Conservation (phyloP, 2,797 vertebrate species). For the Gymnopithys bicolor region DNA sequence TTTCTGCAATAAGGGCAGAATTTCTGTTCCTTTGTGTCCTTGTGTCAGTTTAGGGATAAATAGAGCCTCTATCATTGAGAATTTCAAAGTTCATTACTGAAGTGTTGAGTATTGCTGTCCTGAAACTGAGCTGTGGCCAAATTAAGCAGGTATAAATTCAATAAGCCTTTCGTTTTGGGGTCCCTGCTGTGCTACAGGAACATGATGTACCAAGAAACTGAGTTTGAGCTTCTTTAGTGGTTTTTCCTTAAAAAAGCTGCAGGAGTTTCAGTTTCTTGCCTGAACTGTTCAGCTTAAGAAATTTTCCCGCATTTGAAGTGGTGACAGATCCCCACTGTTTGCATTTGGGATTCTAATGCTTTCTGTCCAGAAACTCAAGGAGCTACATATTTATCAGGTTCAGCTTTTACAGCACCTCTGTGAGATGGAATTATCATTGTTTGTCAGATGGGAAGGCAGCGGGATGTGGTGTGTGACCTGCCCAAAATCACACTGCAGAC, state of each 20-base stretch:
- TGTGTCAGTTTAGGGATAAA: background rate
- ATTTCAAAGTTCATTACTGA: background rate
- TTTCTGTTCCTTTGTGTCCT: background rate
- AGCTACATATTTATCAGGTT: background rate
- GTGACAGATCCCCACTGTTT: background rate
- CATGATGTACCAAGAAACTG: background rate
- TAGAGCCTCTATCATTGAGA: fast-evolving
- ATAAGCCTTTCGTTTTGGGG: background rate
- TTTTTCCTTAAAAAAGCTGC: background rate
- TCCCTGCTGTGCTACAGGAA: background rate
- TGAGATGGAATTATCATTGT: background rate
- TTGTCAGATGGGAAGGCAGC: background rate
- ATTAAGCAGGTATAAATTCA: background rate
- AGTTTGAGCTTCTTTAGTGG: background rate
- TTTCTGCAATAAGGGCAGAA: background rate
- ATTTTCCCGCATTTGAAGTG: background rate
- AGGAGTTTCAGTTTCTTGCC: background rate
- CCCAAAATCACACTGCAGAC: background rate
- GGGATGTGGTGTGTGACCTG: background rate
- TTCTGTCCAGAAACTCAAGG: background rate
- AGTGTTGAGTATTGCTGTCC: conserved; percentile 32
- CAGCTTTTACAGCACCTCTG: background rate
- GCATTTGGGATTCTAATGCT: background rate
- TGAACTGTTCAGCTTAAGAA: background rate
- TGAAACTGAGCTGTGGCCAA: background rate